Conservation (phyloP, 2,888 invertebrate species). For the Cremastinae sp. region DNA sequence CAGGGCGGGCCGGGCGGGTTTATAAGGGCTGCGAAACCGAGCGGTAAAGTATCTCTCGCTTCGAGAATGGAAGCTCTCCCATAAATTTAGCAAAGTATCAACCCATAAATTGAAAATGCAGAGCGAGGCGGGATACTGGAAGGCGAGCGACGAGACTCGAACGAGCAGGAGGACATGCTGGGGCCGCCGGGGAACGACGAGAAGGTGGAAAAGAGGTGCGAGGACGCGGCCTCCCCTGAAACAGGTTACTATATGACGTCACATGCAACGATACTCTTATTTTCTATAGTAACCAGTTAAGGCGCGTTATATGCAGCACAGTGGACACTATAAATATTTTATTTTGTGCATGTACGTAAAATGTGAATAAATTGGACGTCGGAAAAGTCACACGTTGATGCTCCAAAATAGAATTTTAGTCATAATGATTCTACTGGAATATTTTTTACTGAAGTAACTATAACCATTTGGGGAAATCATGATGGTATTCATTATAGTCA, state of each 20-base stretch:
- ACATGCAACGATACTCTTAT: constrained; percentile 39
- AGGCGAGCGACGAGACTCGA: background rate
- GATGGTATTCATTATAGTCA: too few species aligned
- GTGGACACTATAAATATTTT: background rate
- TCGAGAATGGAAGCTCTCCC: constrained; percentile 62
- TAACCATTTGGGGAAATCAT: too few species aligned
- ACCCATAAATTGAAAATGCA: constrained; percentile 75
- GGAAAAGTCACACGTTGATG: too few species aligned
- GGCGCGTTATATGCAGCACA: background rate
- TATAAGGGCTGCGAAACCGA: constrained; percentile 27
- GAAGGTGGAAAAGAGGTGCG: background rate
- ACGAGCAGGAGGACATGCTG: background rate
- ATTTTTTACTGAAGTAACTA: too few species aligned
- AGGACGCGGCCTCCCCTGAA: background rate
- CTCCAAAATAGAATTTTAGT: too few species aligned
- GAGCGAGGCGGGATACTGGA: constrained; percentile 41
- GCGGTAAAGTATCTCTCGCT: constrained; percentile 65
- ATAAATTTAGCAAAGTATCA: constrained; percentile 73
- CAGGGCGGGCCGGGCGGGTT: constrained; percentile 8
- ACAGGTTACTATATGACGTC: constrained; percentile 30
- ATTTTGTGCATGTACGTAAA: background rate
- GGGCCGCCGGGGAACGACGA: too few species aligned
- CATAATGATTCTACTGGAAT: too few species aligned
- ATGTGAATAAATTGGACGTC: too few species aligned
- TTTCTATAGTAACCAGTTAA: constrained; percentile 5